Percentiles rank a stretch among this genome's conserved stretches.
Conservation (phyloP, 2,888 invertebrate species). For the Mystacides longicornis region DNA sequence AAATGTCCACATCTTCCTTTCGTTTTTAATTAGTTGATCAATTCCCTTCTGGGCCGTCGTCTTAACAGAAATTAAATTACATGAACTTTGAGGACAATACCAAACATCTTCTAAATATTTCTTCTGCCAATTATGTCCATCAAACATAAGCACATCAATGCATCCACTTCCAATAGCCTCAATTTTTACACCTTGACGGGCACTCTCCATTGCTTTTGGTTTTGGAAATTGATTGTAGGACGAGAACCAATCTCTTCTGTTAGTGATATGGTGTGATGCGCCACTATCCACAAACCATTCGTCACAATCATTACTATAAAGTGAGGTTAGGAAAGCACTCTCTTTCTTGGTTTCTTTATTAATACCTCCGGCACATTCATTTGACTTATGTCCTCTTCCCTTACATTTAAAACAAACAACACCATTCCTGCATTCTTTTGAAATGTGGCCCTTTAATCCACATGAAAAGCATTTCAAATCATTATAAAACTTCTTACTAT, state of each 20-base stretch:
- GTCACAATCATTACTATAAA: neutral
- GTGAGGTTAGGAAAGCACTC: neutral
- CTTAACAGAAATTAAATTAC: slow-evolving; percentile 4
- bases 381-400: slow-evolving; percentile 1
- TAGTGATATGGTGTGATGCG: slow-evolving; percentile 1
- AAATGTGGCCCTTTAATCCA: neutral
- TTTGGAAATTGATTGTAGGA: neutral
- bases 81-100: slow-evolving; percentile 4
- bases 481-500: neutral
- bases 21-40: neutral
- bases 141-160: neutral
- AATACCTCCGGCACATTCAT: neutral
- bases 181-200: neutral
- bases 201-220: neutral
- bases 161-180: neutral
- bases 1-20: neutral
- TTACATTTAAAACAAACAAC: neutral
- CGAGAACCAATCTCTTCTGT: neutral
- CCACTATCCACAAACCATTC: slow-evolving; percentile 3
- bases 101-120: slow-evolving; percentile 1
- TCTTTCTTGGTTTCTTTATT: neutral
- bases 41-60: slow-evolving; percentile 1
- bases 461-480: neutral
- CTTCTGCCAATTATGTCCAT: neutral
- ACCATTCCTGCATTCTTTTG: neutral